These are phyloP conservation scores for Phaetusa simplex DNA, from an alignment of 2,113 vertebrate genomes.

Conservation along the genomic window DNA sequence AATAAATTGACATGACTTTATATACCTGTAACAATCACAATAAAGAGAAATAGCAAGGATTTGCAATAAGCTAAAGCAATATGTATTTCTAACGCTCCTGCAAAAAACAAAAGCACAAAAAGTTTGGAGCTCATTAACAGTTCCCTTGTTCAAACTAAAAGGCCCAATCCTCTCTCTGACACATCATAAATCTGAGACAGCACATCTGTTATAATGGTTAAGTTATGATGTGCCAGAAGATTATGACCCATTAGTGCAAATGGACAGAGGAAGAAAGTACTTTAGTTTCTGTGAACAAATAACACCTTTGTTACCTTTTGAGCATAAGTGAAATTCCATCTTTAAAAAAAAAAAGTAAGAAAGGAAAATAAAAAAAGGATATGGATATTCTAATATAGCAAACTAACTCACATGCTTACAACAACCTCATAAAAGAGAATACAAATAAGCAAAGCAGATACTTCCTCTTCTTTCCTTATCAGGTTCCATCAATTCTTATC, in stretches of 20 bases:
- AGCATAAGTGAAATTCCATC: neutral
- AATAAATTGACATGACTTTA: neutral
- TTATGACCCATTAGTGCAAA: constrained; percentile 10
- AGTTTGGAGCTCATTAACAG: neutral
- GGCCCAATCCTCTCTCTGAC: constrained; percentile 3
- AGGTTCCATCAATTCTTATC: neutral
- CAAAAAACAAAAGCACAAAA: neutral
- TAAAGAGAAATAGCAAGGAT: neutral
- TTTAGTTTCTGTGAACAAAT: neutral
- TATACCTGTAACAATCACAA: neutral
- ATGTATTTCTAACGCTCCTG: neutral
- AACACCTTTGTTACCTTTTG: constrained; percentile 12
- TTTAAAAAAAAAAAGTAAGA: neutral
- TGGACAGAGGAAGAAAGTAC: neutral
- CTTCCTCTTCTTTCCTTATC: neutral
- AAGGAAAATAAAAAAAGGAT: neutral
- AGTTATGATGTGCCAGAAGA: neutral
- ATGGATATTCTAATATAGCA: neutral
- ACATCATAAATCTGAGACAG: neutral
- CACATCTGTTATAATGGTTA: neutral
- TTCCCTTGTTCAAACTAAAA: constrained; percentile 37
- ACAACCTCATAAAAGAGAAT: neutral
- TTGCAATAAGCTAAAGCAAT: neutral
- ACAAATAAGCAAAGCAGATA: neutral
- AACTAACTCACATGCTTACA: neutral